Evolutionary conservation across 2,888 invertebrate genomes (phyloP).

Genomic region (Clostera curtula): DNA sequence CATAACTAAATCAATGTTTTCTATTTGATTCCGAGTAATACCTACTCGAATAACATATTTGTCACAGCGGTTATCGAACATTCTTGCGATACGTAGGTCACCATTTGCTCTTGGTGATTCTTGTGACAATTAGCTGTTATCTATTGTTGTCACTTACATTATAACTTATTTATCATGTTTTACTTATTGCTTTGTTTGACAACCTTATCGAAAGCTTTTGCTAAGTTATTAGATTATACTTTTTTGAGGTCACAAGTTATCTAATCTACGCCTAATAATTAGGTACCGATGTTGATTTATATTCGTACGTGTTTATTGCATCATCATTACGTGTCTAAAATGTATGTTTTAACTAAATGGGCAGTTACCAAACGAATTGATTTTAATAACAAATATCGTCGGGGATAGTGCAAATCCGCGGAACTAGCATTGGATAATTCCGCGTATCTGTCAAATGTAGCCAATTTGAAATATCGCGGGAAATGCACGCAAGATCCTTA

Average conservation of each 20-base stretch:
- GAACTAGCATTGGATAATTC: too few species aligned
- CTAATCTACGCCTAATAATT: not conserved
- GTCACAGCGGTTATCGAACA: constrained; percentile 21
- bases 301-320: too few species aligned
- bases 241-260: constrained; percentile 1
- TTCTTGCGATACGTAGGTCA: constrained; percentile 23
- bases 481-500: too few species aligned
- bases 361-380: too few species aligned
- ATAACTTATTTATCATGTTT: constrained; percentile 3
- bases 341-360: too few species aligned
- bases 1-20: too few species aligned
- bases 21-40: constrained; percentile 19
- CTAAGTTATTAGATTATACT: constrained; percentile 1
- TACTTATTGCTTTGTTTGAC: constrained; percentile 5
- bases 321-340: too few species aligned
- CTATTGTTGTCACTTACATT: constrained; percentile 7
- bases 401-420: too few species aligned
- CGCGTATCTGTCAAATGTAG: too few species aligned
- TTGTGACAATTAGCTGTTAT: constrained; percentile 20
- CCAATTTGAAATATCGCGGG: too few species aligned
- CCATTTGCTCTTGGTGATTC: constrained; percentile 13
- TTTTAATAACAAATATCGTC: too few species aligned
- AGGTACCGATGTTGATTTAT: too few species aligned
- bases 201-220: constrained; percentile 7
- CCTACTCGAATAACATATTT: constrained; percentile 29